phyloP scores from a whole-genome alignment of 1,140 invertebrate genomes.

The Parapsyche elsis region DNA sequence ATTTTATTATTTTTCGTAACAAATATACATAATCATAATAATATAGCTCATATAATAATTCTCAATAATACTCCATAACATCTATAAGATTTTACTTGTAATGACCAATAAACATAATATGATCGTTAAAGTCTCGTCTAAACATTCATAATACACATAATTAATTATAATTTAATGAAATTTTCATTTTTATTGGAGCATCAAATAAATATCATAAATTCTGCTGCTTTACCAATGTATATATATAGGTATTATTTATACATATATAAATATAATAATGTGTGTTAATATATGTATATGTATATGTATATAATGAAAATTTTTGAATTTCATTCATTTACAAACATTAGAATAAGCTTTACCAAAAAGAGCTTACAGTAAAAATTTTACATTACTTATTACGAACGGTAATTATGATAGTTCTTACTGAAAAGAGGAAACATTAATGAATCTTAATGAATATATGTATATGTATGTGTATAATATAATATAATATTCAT shows the following conservation, averaged over 20 bases:
- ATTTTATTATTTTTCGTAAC: constrained; percentile 24
- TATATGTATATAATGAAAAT: constrained; percentile 12
- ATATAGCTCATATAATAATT: constrained; percentile 36
- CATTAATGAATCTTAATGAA: constrained; percentile 14
- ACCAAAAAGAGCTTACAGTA: constrained; percentile 38
- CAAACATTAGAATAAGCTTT: constrained; percentile 44
- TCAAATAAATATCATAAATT: constrained; percentile 21
- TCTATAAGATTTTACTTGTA: constrained; percentile 50
- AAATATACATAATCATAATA: constrained; percentile 31
- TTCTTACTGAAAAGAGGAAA: constrained; percentile 14
- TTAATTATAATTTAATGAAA: constrained; percentile 9
- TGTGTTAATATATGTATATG: not conserved
- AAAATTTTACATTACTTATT: constrained; percentile 23
- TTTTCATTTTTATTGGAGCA: constrained; percentile 43
- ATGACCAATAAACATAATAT: constrained; percentile 46
- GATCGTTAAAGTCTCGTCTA: constrained; percentile 41
- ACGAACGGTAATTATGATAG: constrained; percentile 15
- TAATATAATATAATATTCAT: constrained; percentile 2
- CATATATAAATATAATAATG: constrained; percentile 10
- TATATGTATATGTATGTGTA: no score
- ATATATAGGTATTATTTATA: not conserved
- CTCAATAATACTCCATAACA: constrained; percentile 40
- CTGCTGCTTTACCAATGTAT: constrained; percentile 14
- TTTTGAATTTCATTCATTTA: constrained; percentile 24
- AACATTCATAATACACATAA: constrained; percentile 33